These are phyloP conservation scores for Amniataba percoides DNA, from an alignment of 2,797 vertebrate species.

Conservation along the genomic window DNA sequence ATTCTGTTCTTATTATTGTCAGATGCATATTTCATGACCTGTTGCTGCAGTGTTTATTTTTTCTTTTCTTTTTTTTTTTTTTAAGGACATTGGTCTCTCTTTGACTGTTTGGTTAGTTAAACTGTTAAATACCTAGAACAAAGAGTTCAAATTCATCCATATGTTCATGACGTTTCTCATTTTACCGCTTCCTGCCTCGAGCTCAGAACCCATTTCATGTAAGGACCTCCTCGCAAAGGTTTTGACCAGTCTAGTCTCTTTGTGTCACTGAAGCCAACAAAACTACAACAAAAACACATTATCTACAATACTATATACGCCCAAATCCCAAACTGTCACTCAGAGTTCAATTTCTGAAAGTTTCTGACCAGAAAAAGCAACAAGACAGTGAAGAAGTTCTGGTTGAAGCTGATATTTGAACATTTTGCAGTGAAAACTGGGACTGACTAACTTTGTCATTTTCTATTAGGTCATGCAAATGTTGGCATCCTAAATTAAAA, in stretches of 20 bases:
- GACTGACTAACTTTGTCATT: background rate
- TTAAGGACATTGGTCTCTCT: background rate
- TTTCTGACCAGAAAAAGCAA: constrained; percentile 20
- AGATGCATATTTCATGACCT: constrained; percentile 36
- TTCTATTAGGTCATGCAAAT: background rate
- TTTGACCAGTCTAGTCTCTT: background rate
- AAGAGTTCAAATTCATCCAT: background rate
- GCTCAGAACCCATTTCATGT: background rate
- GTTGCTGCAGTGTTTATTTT: background rate
- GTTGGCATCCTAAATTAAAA: background rate
- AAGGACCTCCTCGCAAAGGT: background rate
- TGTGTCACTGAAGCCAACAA: background rate
- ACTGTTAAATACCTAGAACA: background rate
- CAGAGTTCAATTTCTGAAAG: constrained; percentile 6
- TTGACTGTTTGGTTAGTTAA: background rate
- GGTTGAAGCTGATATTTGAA: background rate
- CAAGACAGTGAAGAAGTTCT: background rate
- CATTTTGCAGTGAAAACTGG: background rate
- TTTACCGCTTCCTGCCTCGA: background rate
- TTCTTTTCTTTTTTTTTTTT: background rate
- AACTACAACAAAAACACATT: background rate
- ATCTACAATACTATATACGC: background rate
- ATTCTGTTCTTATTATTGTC: background rate
- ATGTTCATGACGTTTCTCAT: background rate
- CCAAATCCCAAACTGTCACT: constrained; percentile 1